These are phyloP conservation scores for Luidia sarsii DNA, from an alignment of 53 echinoderm and acorn worm species.

Conservation along the genomic window DNA sequence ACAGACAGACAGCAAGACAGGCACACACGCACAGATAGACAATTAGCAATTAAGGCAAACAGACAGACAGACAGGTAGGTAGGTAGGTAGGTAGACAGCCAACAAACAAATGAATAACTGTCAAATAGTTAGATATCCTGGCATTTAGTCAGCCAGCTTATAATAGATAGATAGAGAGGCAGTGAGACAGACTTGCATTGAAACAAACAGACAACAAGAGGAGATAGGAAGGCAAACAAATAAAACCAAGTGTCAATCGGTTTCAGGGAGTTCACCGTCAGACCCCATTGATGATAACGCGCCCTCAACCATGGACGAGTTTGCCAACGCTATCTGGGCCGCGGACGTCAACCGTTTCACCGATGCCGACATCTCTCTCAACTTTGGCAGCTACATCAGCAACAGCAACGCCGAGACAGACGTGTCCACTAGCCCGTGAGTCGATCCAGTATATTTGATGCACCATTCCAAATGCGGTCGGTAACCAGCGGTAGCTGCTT, in stretches of 20 bases:
- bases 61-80: too few species aligned
- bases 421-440: background rate
- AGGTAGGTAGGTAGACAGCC: too few species aligned
- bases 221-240: background rate
- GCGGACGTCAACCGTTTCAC: constrained; percentile 20
- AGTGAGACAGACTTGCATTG: background rate
- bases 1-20: too few species aligned
- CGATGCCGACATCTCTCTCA: constrained; percentile 2
- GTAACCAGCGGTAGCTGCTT: background rate
- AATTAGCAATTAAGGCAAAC: too few species aligned
- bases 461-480: background rate
- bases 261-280: background rate
- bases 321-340: constrained; percentile 28
- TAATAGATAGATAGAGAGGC: too few species aligned
- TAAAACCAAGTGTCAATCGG: background rate
- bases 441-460: background rate
- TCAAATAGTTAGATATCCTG: too few species aligned
- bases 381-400: constrained; percentile 16
- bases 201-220: background rate
- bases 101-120: too few species aligned
- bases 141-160: too few species aligned
- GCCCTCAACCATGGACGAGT: constrained; percentile 21
- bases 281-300: background rate
- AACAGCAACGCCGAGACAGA: background rate
- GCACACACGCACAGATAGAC: too few species aligned